Conservation (phyloP, 2,113 vertebrate species). For the Halcyon malimbica region DNA sequence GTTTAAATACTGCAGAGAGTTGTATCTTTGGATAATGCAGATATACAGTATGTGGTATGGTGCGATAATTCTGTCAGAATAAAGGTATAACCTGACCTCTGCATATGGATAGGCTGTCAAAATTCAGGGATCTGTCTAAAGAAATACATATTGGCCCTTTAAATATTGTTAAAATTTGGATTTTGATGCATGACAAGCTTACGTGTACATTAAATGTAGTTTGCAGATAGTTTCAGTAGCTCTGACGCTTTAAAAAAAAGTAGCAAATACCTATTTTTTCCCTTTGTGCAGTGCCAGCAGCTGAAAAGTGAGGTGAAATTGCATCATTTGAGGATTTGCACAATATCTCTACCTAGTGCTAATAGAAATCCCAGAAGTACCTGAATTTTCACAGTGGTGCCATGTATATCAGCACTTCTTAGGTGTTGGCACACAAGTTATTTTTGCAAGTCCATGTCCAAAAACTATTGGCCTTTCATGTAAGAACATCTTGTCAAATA, state of each 20-base stretch:
- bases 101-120: slow-evolving; percentile 38
- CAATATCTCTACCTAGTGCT: slow-evolving; percentile 49
- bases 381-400: slow-evolving; percentile 31
- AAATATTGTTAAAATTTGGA: slow-evolving; percentile 71
- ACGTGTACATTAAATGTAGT: slow-evolving; percentile 77
- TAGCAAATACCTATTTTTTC: slow-evolving; percentile 72
- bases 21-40: slow-evolving; percentile 79
- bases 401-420: slow-evolving; percentile 60
- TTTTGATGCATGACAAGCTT: slow-evolving; percentile 78
- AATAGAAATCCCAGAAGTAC: slow-evolving; percentile 16
- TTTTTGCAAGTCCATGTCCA: slow-evolving; percentile 68
- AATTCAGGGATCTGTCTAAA: slow-evolving; percentile 57
- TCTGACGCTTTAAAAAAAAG: slow-evolving; percentile 66
- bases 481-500: slow-evolving; percentile 68
- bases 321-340: slow-evolving; percentile 50
- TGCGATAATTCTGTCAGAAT: slow-evolving; percentile 81
- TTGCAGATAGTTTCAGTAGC: slow-evolving; percentile 68
- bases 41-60: slow-evolving; percentile 82
- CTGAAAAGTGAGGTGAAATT: slow-evolving; percentile 63
- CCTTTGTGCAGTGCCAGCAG: slow-evolving; percentile 67
- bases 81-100: slow-evolving; percentile 72
- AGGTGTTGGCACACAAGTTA: slow-evolving; percentile 63
- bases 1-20: slow-evolving; percentile 76
- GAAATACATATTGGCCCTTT: slow-evolving; percentile 51
- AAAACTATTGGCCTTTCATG: slow-evolving; percentile 62